Evolutionary conservation across 2,113 vertebrate species (phyloP), one percentile per base, ranked within the genome.

Genomic region (Megaceryle torquata): DNA sequence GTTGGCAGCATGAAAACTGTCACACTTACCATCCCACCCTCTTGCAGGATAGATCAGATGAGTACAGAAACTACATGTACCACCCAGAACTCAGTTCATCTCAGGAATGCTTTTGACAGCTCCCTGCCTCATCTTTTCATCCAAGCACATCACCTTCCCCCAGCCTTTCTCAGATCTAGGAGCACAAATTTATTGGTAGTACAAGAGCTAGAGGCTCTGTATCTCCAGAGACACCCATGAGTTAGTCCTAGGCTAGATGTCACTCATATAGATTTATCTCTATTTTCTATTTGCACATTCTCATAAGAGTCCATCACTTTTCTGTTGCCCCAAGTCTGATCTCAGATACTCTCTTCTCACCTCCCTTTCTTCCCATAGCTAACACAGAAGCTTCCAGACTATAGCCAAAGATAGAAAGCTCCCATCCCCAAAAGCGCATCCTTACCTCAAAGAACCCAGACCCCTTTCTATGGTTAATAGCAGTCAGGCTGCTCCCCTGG

Each of bases 381-480:
- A 69, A 48, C 2, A 54, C 20, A 82, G 78, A 76, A 69, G 11
- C 16, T 44, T 37, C 63, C 48, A 26, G 14, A 31, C 39, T 20
- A 3, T 1, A 56, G 33, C 25, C 26, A 71, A 50, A 68, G 25
- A 21, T 22, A 43, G 43, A 54, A 74, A 81, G 0, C 6, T 57
- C 31, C 65, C 9, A 22, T 22, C 9, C 16, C 37, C 39, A 63
- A 17, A 37, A 22, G 11, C 29, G 1, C 4, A 28, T 56, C 48
- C 43, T 7, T n/a, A 3, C 33, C 41, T 25, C 51, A 71, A 15
- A 65, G 25, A 25, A 64, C 2, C 29, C 12, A 17, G 44, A 43
- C 28, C 33, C 31, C 41, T 5, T 50, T 22, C 28, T 0, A 2
- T 0, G 1, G 26, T 67, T 51, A 24, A 51, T 25, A 74, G 18